Base-by-base conservation (phyloP, 2,113 vertebrate genomes). In the Corythoichthys haematopterus region DNA sequence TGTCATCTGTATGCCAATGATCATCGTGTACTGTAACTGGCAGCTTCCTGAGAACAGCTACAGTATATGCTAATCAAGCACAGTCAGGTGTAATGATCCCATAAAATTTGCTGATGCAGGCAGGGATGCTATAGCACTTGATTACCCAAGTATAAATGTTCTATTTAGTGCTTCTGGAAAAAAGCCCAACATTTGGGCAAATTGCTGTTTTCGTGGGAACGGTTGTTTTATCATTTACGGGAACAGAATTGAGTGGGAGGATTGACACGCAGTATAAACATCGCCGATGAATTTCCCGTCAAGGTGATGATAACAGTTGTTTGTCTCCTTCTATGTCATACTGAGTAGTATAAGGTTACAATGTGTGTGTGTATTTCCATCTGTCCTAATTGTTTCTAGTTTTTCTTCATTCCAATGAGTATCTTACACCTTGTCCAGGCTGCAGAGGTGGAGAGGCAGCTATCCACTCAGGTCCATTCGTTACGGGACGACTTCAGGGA, bases 401-500 rank as follows among this genome's bases (percentile, higher is more conserved):
- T 65, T 14, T 36, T 36, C 28, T 72, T 74, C 55, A 68, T 6
- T 65, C 55, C 43, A 68, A n/a, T 75, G 48, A 77, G 3, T 65
- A 51, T 66, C 15, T 71, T 12, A 56, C 1, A 79, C 13, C 69
- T 14, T 67, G 72, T 88, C 20, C 87, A 99, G 97, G 96, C 96
- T 0, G 94, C 95, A 0, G 95, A 98, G 84, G 95, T 95, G 81
- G 97, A 99, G 86, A 93, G 91, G 83, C 94, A 95, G 82, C 93
- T 99, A 87, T 98, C 94, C 80, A 91, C 95, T 92, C 95, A 98
- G 91, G 95, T 98, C 77, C 93, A 95, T 66, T 94, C 93, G 12
- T 93, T 99, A 83, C 91, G 92, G 84, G 95, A 97, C 70, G 95
- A 99, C 83, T 98, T 98, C 69, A 92, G 94, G 81, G 96, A 97